Evolutionary conservation across 2,113 vertebrate species (phyloP), one percentile per base, ranked within the genome.

Genomic region (Lamprotornis superbus): DNA sequence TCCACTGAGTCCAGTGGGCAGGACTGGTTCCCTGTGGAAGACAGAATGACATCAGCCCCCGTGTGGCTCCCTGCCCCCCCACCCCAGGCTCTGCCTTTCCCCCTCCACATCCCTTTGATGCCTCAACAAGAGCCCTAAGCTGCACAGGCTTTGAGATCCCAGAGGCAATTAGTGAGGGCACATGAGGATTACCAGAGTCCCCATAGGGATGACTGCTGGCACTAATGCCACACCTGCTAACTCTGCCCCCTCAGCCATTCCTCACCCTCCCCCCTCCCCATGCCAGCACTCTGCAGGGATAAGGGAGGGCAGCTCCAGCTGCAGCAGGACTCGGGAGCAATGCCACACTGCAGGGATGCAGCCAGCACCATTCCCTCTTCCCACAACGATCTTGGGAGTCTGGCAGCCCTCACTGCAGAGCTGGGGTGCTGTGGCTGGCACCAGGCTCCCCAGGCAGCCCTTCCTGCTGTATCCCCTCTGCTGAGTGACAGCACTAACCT

Each of bases 1-100:
- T 99, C 99, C 93, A 98, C 99, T 0, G 99, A 98, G 77, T 97
- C 98, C 97, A 99, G 92, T 0, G 99, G 99, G 27, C 98, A 98
- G 0, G 99, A 99, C 94, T 99, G 99, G 91, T 99, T 99, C 79
- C 99, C 99, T 99, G 97, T 5, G 50, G 55, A 94, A 93, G 79
- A 95, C 1, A 18, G 75, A 64, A 76, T 0, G 0, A 40, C 31
- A 44, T 91, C 65, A 95, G 67, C 9, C 1, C 10, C 27, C 2
- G 2, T 4, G 0, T 52, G 55, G 17, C 11, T 53, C 14, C 23
- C 39, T 0, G 1, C 4, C 2, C 4, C 39, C 0, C 0, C 40
- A 39, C 12, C 18, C 53, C 46, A 30, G 9, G 42, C 21, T 81
- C 60, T 95, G 64, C 24, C 27, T 23, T 81, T 70, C 21, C 12